Percentiles rank a stretch among this genome's conserved stretches.
Evolutionary conservation across 2,113 vertebrate genomes (phyloP).

Genomic region (human (Homo sapiens)): GRCh38 chr4:106046501-106047000

Average conservation of each 20-base stretch:
- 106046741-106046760: background rate
- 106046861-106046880: background rate
- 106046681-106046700: slow-evolving; percentile 78
- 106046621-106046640: slow-evolving; percentile 96
- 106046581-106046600: slow-evolving; percentile 95
- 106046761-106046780: background rate
- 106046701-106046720: background rate
- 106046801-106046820: background rate
- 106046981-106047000: background rate
- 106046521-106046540: accelerated
- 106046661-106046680: slow-evolving; percentile 96
- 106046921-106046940: background rate
- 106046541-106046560: background rate
- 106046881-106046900: background rate
- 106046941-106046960: background rate
- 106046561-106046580: slow-evolving; percentile 90
- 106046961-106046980: background rate
- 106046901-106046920: background rate
- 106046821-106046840: slow-evolving; percentile 23
- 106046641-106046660: slow-evolving; percentile 93
- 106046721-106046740: background rate
- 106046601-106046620: slow-evolving; percentile 98
- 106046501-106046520: background rate
- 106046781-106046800: background rate
- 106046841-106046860: background rate